A percentile compares a stretch with the other conserved stretches of the same genome.
Conservation (phyloP, 2,888 invertebrate genomes). For the Drosophila robusta region DNA sequence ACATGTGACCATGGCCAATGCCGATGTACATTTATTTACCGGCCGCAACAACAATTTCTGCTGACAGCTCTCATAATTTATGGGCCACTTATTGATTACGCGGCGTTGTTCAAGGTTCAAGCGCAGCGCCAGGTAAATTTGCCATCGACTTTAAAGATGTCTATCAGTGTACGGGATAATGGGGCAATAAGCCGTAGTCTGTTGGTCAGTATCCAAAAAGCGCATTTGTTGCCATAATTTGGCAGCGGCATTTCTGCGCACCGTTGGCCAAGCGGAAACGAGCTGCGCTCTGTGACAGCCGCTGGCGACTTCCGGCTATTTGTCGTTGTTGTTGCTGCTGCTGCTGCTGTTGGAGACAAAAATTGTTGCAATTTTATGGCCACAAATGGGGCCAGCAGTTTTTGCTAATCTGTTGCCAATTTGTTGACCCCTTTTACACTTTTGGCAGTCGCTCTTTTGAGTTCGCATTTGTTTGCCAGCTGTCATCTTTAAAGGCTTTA, state of each 20-base stretch:
- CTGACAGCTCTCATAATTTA: conserved; percentile 77
- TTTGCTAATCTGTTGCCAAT: conserved; percentile 73
- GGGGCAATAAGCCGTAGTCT: background rate
- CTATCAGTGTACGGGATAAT: conserved; percentile 42
- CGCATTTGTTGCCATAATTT: conserved; percentile 30
- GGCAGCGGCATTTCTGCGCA: conserved; percentile 37
- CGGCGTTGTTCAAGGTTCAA: conserved; percentile 9
- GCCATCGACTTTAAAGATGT: conserved; percentile 35
- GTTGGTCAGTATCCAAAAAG: background rate
- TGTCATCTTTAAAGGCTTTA: conserved; percentile 23
- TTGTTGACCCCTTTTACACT: conserved; percentile 54
- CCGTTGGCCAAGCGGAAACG: conserved; percentile 66
- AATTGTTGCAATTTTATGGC: conserved; percentile 76
- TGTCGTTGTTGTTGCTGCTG: conserved; percentile 1
- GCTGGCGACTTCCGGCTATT: conserved; percentile 56
- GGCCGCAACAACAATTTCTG: conserved; percentile 42
- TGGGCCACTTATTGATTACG: conserved; percentile 76
- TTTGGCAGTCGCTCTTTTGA: conserved; percentile 21
- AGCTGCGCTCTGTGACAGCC: conserved; percentile 52
- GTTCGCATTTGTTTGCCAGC: conserved; percentile 11
- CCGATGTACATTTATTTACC: conserved; percentile 41
- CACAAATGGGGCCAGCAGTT: conserved; percentile 68
- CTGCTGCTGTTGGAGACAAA: conserved; percentile 25
- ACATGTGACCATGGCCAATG: conserved; percentile 48
- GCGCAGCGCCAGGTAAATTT: conserved; percentile 25